Evolutionary conservation across 2,113 vertebrate genomes (phyloP).

Genomic region (Amblyopsis rosae): DNA sequence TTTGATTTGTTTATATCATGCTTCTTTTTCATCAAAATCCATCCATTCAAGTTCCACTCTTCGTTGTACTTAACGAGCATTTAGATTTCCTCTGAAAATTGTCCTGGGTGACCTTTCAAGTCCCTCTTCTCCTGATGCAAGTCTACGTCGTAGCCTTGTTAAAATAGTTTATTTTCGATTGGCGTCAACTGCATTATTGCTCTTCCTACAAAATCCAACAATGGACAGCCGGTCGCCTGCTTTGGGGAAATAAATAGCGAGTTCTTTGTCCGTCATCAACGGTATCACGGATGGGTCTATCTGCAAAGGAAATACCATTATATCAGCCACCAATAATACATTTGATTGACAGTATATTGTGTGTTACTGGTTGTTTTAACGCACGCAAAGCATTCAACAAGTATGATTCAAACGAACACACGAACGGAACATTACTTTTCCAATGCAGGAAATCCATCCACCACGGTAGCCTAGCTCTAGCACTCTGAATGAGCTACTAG

Average conservation of each 20-base stretch:
- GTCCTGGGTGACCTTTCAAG: neutral
- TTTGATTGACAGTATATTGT: too few relatives aligned
- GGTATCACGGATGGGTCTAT: conserved; percentile 16
- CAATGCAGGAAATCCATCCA: too few relatives aligned
- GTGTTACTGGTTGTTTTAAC: too few relatives aligned
- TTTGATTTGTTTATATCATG: conserved; percentile 16
- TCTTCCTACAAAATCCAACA: conserved; percentile 5
- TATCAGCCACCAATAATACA: too few relatives aligned
- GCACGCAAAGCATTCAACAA: too few relatives aligned
- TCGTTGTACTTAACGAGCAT: conserved; percentile 9
- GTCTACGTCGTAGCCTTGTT: conserved; percentile 9
- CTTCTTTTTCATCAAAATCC: conserved; percentile 9
- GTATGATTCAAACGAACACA: too few relatives aligned
- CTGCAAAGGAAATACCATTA: conserved; percentile 3
- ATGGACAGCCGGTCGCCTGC: conserved; percentile 1
- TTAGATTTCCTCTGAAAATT: conserved; percentile 3
- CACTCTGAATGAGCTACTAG: too few relatives aligned
- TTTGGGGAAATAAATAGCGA: conserved; percentile 12
- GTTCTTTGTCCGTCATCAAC: conserved; percentile 10
- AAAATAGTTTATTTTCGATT: conserved; percentile 7
- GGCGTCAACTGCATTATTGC: conserved; percentile 1
- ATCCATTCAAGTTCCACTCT: conserved; percentile 16
- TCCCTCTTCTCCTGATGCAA: neutral
- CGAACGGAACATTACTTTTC: too few relatives aligned
- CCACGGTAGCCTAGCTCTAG: too few relatives aligned